Evolutionary conservation across 1,140 invertebrate genomes (phyloP).

Genomic region (Aphelinus certus): DNA sequence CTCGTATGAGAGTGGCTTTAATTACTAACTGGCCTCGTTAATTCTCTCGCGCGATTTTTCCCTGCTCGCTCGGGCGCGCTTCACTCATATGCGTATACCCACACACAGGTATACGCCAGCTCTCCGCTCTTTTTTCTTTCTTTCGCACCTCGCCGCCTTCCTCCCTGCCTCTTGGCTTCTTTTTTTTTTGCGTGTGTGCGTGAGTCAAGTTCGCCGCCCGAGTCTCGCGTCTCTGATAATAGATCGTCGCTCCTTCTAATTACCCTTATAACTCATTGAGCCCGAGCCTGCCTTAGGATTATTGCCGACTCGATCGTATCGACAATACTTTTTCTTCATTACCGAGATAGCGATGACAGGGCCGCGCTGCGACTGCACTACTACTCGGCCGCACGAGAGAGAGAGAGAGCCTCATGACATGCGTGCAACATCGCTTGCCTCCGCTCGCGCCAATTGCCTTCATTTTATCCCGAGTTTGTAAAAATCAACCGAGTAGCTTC

Average conservation of each 20-base stretch:
- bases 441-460: not conserved
- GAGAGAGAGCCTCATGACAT: not conserved
- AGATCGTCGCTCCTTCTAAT: constrained; percentile 39
- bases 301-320: constrained; percentile 26
- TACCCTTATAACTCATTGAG: constrained; percentile 38
- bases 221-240: constrained; percentile 23
- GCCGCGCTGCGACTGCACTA: not conserved
- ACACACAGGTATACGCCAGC: not conserved
- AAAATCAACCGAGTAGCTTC: constrained; percentile 21
- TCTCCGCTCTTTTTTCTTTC: constrained; percentile 13
- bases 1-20: constrained; percentile 35
- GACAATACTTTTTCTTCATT: constrained; percentile 42
- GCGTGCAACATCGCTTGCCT: not conserved
- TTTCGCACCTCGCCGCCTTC: not conserved
- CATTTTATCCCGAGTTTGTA: not conserved
- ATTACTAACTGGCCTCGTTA: constrained; percentile 41
- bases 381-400: too few relatives aligned
- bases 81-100: constrained; percentile 2
- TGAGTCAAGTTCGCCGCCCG: constrained; percentile 18
- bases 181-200: not conserved
- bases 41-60: constrained; percentile 29
- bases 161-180: not conserved
- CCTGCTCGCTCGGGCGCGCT: not conserved
- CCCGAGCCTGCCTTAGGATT: constrained; percentile 12
- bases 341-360: constrained; percentile 31